Evolutionary conservation across 2,797 vertebrate genomes (phyloP).

Genomic region (Syngnathus acus): DNA sequence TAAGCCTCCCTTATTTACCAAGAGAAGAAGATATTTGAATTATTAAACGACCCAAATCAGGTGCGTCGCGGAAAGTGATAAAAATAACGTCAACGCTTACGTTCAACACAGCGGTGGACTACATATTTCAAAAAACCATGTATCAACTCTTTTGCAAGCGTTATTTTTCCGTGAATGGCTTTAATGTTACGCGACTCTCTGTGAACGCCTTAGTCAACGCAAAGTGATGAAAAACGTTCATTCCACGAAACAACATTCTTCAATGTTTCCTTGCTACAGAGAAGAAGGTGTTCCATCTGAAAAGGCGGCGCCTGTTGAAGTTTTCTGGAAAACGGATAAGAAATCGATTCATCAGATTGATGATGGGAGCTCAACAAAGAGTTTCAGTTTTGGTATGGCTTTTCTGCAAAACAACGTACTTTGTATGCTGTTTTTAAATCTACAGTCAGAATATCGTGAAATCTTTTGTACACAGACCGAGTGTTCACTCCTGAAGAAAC

Average conservation of each 20-base stretch:
- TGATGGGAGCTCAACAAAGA: slow-evolving; percentile 74
- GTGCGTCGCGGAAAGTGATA: too few species aligned
- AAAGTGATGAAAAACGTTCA: too few species aligned
- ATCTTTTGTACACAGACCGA: slow-evolving; percentile 65
- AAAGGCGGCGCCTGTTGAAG: slow-evolving; percentile 50
- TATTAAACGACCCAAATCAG: neutral
- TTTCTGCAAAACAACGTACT: neutral
- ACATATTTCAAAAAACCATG: too few species aligned
- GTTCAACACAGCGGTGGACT: too few species aligned
- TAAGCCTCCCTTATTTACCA: neutral
- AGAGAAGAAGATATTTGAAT: slow-evolving; percentile 2
- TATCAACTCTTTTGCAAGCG: too few species aligned
- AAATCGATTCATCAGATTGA: slow-evolving; percentile 78
- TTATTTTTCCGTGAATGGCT: too few species aligned
- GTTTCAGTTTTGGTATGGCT: slow-evolving; percentile 84
- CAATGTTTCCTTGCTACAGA: slow-evolving; percentile 32
- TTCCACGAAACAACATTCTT: too few species aligned
- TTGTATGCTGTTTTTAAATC: neutral
- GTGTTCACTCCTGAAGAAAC: slow-evolving; percentile 81
- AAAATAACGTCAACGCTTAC: neutral
- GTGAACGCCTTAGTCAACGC: too few species aligned
- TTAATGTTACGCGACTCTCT: too few species aligned
- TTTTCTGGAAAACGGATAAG: slow-evolving; percentile 78
- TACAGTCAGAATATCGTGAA: neutral
- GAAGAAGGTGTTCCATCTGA: slow-evolving; percentile 42